These are phyloP conservation scores for Neodontobutis hainanensis DNA, from an alignment of 2,113 vertebrate genomes.

Conservation along the genomic window DNA sequence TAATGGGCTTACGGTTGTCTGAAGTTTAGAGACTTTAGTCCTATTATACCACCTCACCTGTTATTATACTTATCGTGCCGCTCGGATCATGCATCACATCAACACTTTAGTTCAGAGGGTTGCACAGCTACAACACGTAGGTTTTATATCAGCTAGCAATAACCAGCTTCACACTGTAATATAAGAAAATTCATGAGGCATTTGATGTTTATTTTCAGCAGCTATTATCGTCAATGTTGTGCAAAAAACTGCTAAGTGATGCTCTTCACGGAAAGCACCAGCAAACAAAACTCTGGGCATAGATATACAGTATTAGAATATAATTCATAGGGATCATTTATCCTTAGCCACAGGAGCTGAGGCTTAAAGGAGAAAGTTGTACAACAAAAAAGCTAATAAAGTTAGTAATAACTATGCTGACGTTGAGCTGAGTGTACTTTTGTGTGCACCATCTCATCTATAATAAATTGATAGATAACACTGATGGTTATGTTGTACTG, in stretches of 20 bases:
- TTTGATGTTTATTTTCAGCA: background rate
- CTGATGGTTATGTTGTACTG: too few relatives aligned
- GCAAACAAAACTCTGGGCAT: background rate
- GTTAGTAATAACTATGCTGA: background rate
- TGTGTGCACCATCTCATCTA: too few relatives aligned
- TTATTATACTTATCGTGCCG: constrained; percentile 1
- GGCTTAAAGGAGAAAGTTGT: background rate
- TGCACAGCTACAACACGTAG: background rate
- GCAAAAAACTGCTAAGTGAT: constrained; percentile 10
- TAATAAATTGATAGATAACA: too few relatives aligned
- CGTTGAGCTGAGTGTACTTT: background rate
- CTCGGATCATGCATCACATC: constrained; percentile 22
- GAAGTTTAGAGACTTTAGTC: constrained; percentile 44
- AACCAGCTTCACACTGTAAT: too few relatives aligned
- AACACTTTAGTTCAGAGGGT: background rate
- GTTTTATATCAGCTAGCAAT: too few relatives aligned
- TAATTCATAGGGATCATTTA: too few relatives aligned
- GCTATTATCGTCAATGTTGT: constrained; percentile 17
- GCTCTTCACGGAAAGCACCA: background rate
- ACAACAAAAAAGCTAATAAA: too few relatives aligned
- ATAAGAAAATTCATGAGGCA: background rate
- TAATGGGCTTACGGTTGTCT: constrained; percentile 55
- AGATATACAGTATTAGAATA: background rate
- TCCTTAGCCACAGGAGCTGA: too few relatives aligned
- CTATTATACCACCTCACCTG: constrained; percentile 31